These are phyloP conservation scores for Toxostoma redivivum DNA, from an alignment of 2,113 vertebrate species.

Conservation along the genomic window DNA sequence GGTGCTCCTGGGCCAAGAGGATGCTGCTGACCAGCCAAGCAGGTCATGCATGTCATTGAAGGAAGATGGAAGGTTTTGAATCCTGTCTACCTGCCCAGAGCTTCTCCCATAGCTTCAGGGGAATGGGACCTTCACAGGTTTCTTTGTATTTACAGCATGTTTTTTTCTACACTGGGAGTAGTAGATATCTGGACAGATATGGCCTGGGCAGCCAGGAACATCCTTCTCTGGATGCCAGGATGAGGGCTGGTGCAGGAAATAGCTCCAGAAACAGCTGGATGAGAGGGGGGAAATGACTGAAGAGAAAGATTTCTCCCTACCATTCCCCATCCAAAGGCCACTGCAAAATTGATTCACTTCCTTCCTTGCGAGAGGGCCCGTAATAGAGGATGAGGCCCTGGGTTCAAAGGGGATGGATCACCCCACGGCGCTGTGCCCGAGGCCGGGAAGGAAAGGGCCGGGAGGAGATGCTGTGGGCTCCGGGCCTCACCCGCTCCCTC, in stretches of 20 bases:
- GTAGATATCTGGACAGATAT: fast-evolving
- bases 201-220: neutral
- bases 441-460: fast-evolving
- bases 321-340: neutral
- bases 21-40: neutral
- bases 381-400: fast-evolving
- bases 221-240: neutral
- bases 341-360: fast-evolving
- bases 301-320: neutral
- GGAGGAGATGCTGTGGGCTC: neutral
- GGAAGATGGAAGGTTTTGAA: neutral
- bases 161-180: neutral
- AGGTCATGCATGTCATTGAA: neutral
- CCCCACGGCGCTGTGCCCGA: fast-evolving
- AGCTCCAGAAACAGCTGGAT: neutral
- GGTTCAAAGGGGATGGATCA: neutral
- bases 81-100: neutral
- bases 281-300: fast-evolving
- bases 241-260: neutral
- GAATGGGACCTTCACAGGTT: neutral
- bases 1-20: neutral
- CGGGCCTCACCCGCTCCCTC: fast-evolving
- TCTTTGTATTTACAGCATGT: neutral
- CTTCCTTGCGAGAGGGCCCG: neutral
- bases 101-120: neutral